Evolutionary conservation across 2,888 invertebrate species (phyloP).

Genomic region (Dolichomitus sp.): DNA sequence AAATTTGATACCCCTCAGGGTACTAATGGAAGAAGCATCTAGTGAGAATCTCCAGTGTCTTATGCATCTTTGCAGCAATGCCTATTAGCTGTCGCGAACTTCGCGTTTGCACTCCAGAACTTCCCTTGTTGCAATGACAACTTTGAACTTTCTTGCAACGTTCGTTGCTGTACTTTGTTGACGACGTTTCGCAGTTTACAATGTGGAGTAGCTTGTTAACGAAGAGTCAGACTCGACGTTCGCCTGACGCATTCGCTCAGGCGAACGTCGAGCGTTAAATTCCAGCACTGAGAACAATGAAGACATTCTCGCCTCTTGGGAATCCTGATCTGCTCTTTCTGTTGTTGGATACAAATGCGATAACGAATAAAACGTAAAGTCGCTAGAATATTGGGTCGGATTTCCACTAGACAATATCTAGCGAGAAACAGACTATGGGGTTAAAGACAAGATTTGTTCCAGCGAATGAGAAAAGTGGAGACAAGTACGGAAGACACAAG

Average conservation of each 20-base stretch:
- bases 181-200: slow-evolving; percentile 38
- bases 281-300: slow-evolving; percentile 26
- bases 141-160: slow-evolving; percentile 44
- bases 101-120: slow-evolving; percentile 18
- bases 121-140: slow-evolving; percentile 33
- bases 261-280: slow-evolving; percentile 8
- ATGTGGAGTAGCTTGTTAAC: slow-evolving; percentile 22
- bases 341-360: slow-evolving; percentile 8
- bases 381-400: slow-evolving; percentile 16
- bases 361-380: slow-evolving; percentile 11
- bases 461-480: slow-evolving; percentile 22
- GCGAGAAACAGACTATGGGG: neutral
- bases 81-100: slow-evolving; percentile 17
- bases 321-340: slow-evolving; percentile 2
- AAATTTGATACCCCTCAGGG: neutral
- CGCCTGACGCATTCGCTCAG: neutral
- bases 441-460: slow-evolving; percentile 15
- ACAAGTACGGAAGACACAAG: slow-evolving; percentile 29
- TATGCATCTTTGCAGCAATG: slow-evolving; percentile 1
- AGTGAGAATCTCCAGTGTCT: neutral
- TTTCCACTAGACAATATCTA: slow-evolving; percentile 6
- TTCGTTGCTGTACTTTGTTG: slow-evolving; percentile 13
- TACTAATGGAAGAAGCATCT: neutral
- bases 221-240: slow-evolving; percentile 26
- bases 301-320: neutral